A percentile compares a stretch with the other conserved stretches of the same genome.
phyloP scores from a whole-genome alignment of 2,888 invertebrate species.

The Caenorhabditis sinica region DNA sequence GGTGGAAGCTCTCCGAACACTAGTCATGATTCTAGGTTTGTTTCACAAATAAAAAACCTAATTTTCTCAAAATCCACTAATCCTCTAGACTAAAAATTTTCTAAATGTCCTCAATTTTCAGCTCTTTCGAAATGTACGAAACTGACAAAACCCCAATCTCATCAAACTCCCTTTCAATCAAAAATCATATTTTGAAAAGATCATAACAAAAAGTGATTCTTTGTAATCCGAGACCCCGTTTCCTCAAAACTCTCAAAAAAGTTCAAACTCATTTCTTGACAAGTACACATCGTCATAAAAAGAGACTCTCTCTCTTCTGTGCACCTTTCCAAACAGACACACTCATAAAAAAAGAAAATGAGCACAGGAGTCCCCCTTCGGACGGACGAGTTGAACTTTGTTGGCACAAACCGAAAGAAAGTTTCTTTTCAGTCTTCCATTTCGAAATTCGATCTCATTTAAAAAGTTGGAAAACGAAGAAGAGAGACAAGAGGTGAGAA shows the following conservation, averaged over 20 bases:
- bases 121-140: background rate
- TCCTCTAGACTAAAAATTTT: background rate
- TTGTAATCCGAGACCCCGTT: background rate
- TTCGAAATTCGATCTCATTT: constrained; percentile 17
- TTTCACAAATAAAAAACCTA: background rate
- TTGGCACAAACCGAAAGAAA: background rate
- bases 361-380: background rate
- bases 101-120: background rate
- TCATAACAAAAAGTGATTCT: too few species aligned
- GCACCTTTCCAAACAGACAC: too few species aligned
- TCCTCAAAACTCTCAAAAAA: background rate
- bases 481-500: background rate
- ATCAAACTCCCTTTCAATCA: too few species aligned
- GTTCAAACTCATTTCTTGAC: constrained; percentile 8
- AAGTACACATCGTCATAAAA: too few species aligned
- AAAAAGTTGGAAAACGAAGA: background rate
- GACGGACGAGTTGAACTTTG: background rate
- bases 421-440: background rate
- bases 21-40: too few species aligned
- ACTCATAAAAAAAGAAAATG: background rate
- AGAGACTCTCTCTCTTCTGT: too few species aligned
- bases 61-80: background rate
- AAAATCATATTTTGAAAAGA: too few species aligned
- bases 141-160: too few species aligned
- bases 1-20: too few species aligned